These are phyloP conservation scores for Bolborhynchus lineola DNA, from an alignment of 2,113 vertebrate species.

Conservation along the genomic window DNA sequence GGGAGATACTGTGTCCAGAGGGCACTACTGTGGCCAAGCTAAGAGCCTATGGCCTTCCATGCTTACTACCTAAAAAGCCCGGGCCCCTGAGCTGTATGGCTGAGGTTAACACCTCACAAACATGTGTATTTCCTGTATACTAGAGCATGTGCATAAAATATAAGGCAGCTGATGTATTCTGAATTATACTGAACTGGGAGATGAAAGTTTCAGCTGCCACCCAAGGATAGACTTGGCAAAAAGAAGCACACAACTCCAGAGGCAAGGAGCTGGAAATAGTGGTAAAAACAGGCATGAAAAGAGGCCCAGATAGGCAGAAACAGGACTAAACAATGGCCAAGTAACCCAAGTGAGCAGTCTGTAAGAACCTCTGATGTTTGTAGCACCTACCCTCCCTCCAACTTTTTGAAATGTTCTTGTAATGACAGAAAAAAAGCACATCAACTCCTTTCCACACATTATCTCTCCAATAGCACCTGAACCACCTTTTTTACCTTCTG, in stretches of 20 bases:
- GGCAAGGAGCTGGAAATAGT: not conserved
- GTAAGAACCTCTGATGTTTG: not conserved
- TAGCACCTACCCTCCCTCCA: not conserved
- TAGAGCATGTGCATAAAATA: not conserved
- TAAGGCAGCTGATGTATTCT: not conserved
- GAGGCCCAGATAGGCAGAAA: not conserved
- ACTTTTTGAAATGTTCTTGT: not conserved
- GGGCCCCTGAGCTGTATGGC: not conserved
- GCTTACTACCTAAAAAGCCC: not conserved
- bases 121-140: not conserved
- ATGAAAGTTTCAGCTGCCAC: not conserved
- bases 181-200: not conserved
- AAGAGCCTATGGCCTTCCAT: not conserved
- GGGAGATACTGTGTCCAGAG: not conserved
- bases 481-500: not conserved
- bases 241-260: not conserved
- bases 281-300: not conserved
- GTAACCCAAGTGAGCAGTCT: not conserved
- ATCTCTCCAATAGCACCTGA: not conserved
- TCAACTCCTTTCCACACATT: not conserved
- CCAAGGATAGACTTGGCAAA: not conserved
- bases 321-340: not conserved
- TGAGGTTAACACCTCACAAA: not conserved
- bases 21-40: not conserved
- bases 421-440: not conserved